Evolutionary conservation across 2,113 vertebrate genomes (phyloP), one percentile per base, ranked within the genome.

Genomic region (Nothobranchius furzeri): DNA sequence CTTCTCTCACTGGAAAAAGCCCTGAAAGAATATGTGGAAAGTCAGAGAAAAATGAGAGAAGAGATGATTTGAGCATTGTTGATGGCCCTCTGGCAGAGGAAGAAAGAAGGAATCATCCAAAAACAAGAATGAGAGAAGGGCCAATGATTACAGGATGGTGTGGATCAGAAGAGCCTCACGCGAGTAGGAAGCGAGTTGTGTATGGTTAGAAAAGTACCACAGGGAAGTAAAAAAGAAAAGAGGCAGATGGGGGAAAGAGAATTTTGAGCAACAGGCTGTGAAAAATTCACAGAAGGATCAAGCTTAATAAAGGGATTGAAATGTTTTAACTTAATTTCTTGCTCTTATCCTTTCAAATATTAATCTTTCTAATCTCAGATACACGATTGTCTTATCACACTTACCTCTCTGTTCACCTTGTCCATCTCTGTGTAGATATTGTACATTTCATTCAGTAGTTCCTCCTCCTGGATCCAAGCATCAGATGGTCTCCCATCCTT

Each of bases 61-160:
- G 60, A 69, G 73, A 64, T 71, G 79, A 85, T 88, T 84, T 85
- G 25, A 62, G 78, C 68, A 74, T 76, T 70, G 55, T 65, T 65
- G 60, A 78, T 69, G 80, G 75, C 79, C 84, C 78, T 85, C 75
- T 77, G 83, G 83, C 79, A 69, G 60, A 60, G 48, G 79, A 66
- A 70, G 59, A 25, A 14, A 80, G 64, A 66, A 35, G 53, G 82
- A 84, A 70, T 79, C 64, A 9, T 71, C 55, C 67, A 54, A 71
- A 85, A 84, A 80, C 61, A 71, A 72, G 59, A 76, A 68, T 35
- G 59, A 64, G 60, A 59, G 24, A 56, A 75, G 70, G 74, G 72
- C 75, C 70, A 55, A 52, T 87, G 75, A 88, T 85, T 81, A 80
- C 73, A 70, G 76, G 86, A 76, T 75, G 79, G 72, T 58, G 60